These are phyloP conservation scores for Streptopelia turtur DNA, from an alignment of 2,797 vertebrate species.

Conservation along the genomic window DNA sequence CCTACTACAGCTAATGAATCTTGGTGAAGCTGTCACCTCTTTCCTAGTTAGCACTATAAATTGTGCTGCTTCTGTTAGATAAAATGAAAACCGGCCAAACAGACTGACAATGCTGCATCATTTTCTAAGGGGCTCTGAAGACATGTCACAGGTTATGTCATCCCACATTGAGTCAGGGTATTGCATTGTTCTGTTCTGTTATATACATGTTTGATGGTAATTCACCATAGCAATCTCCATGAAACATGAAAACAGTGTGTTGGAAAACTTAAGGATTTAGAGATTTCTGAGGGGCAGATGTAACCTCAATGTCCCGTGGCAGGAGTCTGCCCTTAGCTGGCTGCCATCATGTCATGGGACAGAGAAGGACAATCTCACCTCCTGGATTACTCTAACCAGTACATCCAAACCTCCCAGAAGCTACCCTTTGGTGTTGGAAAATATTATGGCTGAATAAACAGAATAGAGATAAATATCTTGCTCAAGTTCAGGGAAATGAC, in stretches of 20 bases:
- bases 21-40: background rate
- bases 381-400: background rate
- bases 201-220: background rate
- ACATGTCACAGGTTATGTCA: background rate
- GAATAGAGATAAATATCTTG: fast-evolving
- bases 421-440: background rate
- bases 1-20: background rate
- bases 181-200: background rate
- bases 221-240: background rate
- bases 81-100: background rate
- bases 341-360: fast-evolving
- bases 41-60: background rate
- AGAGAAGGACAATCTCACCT: background rate
- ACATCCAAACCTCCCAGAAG: background rate
- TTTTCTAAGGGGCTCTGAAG: background rate
- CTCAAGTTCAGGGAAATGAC: background rate
- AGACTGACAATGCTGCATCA: background rate
- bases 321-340: background rate
- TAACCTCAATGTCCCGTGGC: fast-evolving
- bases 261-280: background rate
- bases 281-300: background rate
- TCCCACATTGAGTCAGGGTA: background rate
- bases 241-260: background rate
- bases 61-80: background rate
- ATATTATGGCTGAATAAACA: background rate